phyloP scores from a whole-genome alignment of 2,888 invertebrate genomes.

The Eupithecia tripunctaria region DNA sequence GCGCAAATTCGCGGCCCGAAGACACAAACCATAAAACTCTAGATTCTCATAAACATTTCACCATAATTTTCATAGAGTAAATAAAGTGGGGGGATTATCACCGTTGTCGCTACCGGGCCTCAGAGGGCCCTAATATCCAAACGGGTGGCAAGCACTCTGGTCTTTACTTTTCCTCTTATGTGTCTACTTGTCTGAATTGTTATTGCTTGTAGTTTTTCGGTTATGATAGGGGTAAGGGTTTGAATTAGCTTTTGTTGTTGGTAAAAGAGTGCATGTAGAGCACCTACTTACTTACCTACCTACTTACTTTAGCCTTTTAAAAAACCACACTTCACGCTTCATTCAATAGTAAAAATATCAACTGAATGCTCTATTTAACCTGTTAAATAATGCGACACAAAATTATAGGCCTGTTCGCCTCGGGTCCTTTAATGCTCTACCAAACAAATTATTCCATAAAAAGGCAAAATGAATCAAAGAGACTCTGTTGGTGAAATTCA shows the following conservation, averaged over 20 bases:
- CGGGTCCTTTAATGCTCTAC: background rate
- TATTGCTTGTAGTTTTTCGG: constrained; percentile 45
- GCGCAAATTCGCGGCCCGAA: background rate
- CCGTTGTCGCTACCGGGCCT: constrained; percentile 38
- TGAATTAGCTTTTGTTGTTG: constrained; percentile 12
- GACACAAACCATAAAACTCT: constrained; percentile 12
- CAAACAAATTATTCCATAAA: background rate
- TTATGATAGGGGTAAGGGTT: constrained; percentile 40
- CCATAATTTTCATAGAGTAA: constrained; percentile 34
- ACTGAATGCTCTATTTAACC: background rate
- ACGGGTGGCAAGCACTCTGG: background rate
- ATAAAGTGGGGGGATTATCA: constrained; percentile 37
- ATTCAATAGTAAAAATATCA: background rate
- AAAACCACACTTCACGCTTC: background rate
- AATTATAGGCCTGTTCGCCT: background rate
- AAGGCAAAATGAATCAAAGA: background rate
- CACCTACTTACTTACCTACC: no score
- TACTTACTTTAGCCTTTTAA: background rate
- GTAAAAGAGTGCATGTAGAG: background rate
- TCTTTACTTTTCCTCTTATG: constrained; percentile 34
- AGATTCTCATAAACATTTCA: constrained; percentile 17
- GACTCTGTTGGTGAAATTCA: background rate
- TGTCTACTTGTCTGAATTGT: constrained; percentile 44
- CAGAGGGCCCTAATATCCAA: constrained; percentile 37
- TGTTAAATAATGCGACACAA: background rate